phyloP scores from a whole-genome alignment of 2,888 invertebrate species.

The Branchipolynoe longqiensis region DNA sequence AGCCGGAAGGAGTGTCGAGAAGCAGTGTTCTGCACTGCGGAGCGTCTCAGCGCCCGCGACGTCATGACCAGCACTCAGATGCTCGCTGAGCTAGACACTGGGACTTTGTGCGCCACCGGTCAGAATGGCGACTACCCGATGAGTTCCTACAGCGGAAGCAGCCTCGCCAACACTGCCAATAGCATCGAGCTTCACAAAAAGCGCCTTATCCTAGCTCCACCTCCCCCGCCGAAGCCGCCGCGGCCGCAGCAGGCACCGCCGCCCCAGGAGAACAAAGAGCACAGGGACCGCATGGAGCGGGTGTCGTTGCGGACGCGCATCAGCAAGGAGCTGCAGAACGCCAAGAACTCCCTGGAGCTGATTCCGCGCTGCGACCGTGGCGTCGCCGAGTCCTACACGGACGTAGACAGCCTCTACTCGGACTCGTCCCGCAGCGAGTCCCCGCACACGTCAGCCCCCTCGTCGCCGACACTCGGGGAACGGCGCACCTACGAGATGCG shows the following conservation, averaged over 20 bases:
- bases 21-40: constrained; percentile 60
- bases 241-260: constrained; percentile 35
- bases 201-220: constrained; percentile 55
- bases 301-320: constrained; percentile 52
- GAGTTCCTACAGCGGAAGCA: background rate
- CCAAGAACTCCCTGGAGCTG: constrained; percentile 24
- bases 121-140: background rate
- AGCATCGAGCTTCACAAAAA: constrained; percentile 64
- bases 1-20: constrained; percentile 42
- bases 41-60: constrained; percentile 61
- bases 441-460: constrained; percentile 51
- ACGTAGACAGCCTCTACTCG: constrained; percentile 27
- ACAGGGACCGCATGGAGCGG: constrained; percentile 14
- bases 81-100: constrained; percentile 56
- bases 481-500: constrained; percentile 40
- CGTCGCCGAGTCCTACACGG: constrained; percentile 5
- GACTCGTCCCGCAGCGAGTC: constrained; percentile 61
- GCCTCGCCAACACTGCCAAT: constrained; percentile 6
- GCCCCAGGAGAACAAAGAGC: constrained; percentile 41
- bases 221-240: constrained; percentile 44
- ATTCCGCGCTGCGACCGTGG: constrained; percentile 31
- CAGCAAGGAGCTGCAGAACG: constrained; percentile 54
- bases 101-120: background rate
- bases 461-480: constrained; percentile 31
- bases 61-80: constrained; percentile 64